phyloP scores from a whole-genome alignment of 2,113 vertebrate genomes.

The Emydura subglobosa region DNA sequence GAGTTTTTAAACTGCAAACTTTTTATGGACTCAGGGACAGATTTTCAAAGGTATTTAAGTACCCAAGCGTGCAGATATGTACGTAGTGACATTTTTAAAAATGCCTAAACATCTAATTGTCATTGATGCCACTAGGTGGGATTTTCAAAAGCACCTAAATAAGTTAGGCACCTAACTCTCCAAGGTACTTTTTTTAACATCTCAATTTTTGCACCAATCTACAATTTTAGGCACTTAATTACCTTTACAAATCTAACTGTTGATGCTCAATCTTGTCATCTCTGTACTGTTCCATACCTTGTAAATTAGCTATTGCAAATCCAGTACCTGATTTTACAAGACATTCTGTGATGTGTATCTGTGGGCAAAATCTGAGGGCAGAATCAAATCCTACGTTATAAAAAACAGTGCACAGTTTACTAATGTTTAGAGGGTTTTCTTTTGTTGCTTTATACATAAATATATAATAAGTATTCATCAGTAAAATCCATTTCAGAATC shows the following conservation, averaged over 20 bases:
- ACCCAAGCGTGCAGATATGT: background rate
- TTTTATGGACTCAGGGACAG: background rate
- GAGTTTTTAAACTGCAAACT: background rate
- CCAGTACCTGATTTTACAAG: background rate
- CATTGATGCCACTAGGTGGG: background rate
- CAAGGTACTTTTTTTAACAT: background rate
- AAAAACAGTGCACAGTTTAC: background rate
- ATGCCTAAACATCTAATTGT: background rate
- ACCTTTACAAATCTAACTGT: background rate
- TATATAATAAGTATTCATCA: background rate
- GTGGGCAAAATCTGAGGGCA: background rate
- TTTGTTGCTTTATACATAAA: background rate
- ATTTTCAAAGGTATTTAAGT: background rate
- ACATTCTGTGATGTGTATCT: background rate
- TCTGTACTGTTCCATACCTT: background rate
- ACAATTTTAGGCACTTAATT: background rate
- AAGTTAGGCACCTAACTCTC: background rate
- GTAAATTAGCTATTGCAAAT: background rate
- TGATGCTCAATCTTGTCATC: background rate
- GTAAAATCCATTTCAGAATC: background rate
- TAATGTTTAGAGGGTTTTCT: background rate
- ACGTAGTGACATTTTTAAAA: background rate
- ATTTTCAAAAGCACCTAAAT: background rate
- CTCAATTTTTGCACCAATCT: background rate
- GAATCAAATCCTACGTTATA: background rate